Percentiles rank a stretch among this genome's conserved stretches.
phyloP scores from a whole-genome alignment of 1,140 invertebrate species.

The Drosophila insularis region DNA sequence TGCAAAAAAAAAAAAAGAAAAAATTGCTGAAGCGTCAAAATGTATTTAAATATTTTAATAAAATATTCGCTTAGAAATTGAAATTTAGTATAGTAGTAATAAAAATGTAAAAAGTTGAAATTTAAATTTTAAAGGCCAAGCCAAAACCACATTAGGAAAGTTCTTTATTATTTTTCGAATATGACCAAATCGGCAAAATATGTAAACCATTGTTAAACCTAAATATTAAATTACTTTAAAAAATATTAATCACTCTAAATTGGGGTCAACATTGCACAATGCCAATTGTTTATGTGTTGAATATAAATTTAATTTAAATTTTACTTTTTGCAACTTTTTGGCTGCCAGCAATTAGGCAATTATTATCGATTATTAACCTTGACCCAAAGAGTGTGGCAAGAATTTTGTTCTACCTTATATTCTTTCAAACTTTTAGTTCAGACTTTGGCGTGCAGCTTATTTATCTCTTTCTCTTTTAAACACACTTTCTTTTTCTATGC shows the following conservation, averaged over 20 bases:
- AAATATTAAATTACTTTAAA: no score
- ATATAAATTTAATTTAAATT: background rate
- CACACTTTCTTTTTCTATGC: background rate
- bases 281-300: background rate
- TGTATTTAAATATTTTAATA: constrained; percentile 64
- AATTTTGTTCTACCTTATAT: constrained; percentile 45
- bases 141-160: no score
- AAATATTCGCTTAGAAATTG: constrained; percentile 14
- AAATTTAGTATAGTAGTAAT: background rate
- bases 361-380: background rate
- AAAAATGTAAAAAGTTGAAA: background rate
- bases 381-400: constrained; percentile 7
- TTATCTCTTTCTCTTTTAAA: constrained; percentile 37
- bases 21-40: constrained; percentile 55
- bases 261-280: background rate
- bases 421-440: constrained; percentile 36
- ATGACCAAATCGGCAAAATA: no score
- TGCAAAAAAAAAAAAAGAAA: constrained; percentile 29
- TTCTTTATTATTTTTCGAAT: no score
- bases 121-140: background rate
- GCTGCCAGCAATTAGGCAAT: background rate
- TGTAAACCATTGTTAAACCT: no score
- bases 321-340: no score
- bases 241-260: background rate
- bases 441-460: constrained; percentile 45